Base-by-base conservation (phyloP, 2,113 vertebrate species). In the Dissostichus mawsoni region DNA sequence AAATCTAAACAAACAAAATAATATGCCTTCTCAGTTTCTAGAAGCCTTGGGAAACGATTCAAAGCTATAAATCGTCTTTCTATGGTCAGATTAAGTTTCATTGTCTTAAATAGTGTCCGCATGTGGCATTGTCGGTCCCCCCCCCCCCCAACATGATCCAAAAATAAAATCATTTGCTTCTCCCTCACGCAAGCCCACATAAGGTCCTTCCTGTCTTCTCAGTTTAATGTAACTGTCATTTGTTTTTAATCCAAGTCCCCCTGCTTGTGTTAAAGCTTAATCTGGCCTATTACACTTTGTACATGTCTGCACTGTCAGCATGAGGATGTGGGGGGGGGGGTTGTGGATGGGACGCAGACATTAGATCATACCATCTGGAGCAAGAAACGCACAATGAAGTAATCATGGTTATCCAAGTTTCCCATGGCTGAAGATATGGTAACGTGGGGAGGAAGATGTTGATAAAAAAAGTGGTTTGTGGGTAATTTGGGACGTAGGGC, bases 331-430 rank as follows among this genome's bases (percentile, higher is more conserved):
- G 29, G 17, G 12, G 25, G 50, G 17, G 6, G 11, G 57, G 2
- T 8, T 53, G 51, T 14, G 51, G 50, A n/a, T 11, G n/a, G 61
- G 51, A 20, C 4, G 59, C 80, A 84, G 87, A 87, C 74, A 4
- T 83, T 87, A 86, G 61, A 87, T 89, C 79, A 83, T 83, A 79
- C 86, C 86, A 90, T 90, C 89, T 90, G 87, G 83, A 85, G 66
- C 29, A 84, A 73, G 68, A 76, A 80, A 67, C 62, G 6, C 20
- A 65, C 74, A 75, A 69, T 55, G 69, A 85, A 85, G 77, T 74
- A 73, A 81, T 88, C 76, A 36, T 45, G 50, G 45, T 59, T 65
- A 13, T 76, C 67, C 69, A 23, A 17, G 45, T 82, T 80, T 90
- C 80, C 65, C 53, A 48, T 80, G 53, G 45, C 55, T 16, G 13